Evolutionary conservation across 1,140 invertebrate genomes (phyloP), one percentile per base, ranked within the genome.

Genomic region (Papilio polyxenes): DNA sequence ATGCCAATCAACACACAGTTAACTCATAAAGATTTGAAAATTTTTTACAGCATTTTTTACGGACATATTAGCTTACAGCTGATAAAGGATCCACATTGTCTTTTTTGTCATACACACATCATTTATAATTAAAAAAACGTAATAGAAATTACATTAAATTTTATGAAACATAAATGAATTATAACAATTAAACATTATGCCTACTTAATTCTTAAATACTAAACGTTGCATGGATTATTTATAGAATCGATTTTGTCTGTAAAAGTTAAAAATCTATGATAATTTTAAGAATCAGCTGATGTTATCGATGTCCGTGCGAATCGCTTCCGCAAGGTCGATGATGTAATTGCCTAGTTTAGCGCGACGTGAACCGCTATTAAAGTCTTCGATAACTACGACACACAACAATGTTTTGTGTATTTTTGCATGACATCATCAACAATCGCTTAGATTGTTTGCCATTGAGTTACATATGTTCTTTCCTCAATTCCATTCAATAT

Each of bases 291-390:
- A 85, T 89, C 87, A 87, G 88, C 87, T 89, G 87, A 91, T 90
- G 86, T 91, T 91, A 89, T 88, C 87, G 86, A 84, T 88, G 87
- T 83, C 88, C 85, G 84, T 80, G 84, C 87, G 89, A 86, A 90
- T 83, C 84, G 85, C 84, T 87, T 87, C 81, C 85, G 80, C 93
- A 93, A 94, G 93, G 93, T 89, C 90, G 89, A 84, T 94, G 92
- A 94, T 93, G 93, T 93, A 94, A 94, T 92, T 89, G 88, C 89
- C 88, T 86, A 74, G 88, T 94, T 93, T 93, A 94, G 90, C 89
- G 85, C 88, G 90, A 89, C 90, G 89, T 89, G 86, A 90, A 82
- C 83, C 83, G 85, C 85, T 84, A 84, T 82, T 85, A 87, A 84
- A 85, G 82, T 84, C 75, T 81, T 86, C 85, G 84, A 89, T 88